Percentiles rank a stretch among this genome's conserved stretches.
phyloP scores from a whole-genome alignment of 1,140 invertebrate species.

The Solen grandis region DNA sequence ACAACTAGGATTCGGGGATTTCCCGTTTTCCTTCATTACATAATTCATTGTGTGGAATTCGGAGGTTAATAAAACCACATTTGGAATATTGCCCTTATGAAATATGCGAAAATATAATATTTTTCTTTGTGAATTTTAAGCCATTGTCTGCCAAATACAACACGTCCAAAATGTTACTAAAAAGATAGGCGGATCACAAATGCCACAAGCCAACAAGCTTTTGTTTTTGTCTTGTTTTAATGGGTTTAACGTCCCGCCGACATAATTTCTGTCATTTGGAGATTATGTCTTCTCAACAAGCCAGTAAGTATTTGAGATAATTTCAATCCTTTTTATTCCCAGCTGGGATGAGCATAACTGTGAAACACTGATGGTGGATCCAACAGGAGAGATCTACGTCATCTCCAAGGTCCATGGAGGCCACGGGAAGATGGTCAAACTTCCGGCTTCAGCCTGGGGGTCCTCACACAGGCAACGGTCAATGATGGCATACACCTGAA shows the following conservation, averaged over 20 bases:
- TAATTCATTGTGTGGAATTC: too few relatives aligned
- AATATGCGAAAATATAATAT: too few relatives aligned
- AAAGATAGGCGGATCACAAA: too few relatives aligned
- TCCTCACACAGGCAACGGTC: not conserved
- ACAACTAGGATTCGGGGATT: too few relatives aligned
- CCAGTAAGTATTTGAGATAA: not conserved
- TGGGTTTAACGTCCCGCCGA: not conserved
- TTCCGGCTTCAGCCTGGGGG: constrained; percentile 60
- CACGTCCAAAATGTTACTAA: too few relatives aligned
- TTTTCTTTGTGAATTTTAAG: too few relatives aligned
- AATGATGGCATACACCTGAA: not conserved
- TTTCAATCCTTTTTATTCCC: not conserved
- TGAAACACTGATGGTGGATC: constrained; percentile 64
- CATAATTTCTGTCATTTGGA: not conserved
- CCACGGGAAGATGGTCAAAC: constrained; percentile 44
- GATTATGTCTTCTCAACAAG: not conserved
- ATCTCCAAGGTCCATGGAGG: constrained; percentile 61
- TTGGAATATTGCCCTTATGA: too few relatives aligned
- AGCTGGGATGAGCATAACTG: constrained; percentile 61
- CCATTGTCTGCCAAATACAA: too few relatives aligned
- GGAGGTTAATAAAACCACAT: too few relatives aligned
- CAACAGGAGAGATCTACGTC: constrained; percentile 54
- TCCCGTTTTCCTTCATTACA: too few relatives aligned
- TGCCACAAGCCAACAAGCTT: too few relatives aligned
- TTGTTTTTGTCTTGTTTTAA: too few relatives aligned